These are phyloP conservation scores for Metopolophium dirhodum DNA, from an alignment of 1,140 invertebrate species.

Conservation along the genomic window DNA sequence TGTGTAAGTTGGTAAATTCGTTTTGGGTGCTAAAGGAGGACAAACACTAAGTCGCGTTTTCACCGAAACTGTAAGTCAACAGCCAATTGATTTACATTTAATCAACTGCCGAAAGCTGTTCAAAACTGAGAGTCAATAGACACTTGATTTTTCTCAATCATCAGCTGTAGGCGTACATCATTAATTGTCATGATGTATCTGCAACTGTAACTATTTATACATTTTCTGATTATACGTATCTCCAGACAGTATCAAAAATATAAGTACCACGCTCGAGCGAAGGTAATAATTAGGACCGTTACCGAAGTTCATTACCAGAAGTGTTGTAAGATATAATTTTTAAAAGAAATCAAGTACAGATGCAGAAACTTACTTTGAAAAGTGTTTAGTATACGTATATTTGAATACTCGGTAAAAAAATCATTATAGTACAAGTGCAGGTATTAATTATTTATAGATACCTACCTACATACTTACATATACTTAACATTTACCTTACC, in stretches of 20 bases:
- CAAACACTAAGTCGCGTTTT: not conserved
- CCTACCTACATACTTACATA: not conserved
- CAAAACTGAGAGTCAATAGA: not conserved
- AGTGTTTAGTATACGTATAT: not conserved
- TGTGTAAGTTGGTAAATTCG: not conserved
- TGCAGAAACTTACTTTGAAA: not conserved
- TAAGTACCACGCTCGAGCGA: not conserved
- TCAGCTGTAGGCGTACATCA: not conserved
- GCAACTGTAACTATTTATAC: not conserved
- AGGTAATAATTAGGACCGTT: not conserved
- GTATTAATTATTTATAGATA: not conserved
- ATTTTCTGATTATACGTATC: not conserved
- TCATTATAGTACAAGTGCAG: not conserved
- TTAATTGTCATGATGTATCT: not conserved
- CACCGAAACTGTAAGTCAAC: not conserved
- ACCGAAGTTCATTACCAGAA: not conserved
- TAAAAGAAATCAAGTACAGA: not conserved
- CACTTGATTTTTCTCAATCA: not conserved
- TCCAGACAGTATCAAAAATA: not conserved
- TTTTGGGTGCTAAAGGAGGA: not conserved
- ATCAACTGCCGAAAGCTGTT: not conserved
- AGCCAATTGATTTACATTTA: slow-evolving; percentile 5
- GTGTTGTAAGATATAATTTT: not conserved
- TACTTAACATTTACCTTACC: not conserved
- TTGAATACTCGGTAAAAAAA: not conserved